phyloP scores from a whole-genome alignment of 1,140 invertebrate genomes.

The Macrostomum lignano region DNA sequence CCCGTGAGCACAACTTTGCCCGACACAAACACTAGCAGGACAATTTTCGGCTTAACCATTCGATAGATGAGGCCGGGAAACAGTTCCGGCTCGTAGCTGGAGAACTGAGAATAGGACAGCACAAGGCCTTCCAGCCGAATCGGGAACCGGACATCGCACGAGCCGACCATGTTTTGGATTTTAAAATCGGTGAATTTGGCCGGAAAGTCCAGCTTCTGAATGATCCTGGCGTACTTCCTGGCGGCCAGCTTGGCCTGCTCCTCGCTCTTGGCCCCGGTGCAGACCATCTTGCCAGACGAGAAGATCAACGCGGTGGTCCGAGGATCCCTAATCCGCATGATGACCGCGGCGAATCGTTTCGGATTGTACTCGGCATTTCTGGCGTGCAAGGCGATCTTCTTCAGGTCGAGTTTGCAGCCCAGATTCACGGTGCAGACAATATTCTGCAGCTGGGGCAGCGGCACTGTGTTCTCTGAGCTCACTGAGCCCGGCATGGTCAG shows the following conservation, averaged over 20 bases:
- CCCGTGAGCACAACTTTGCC: slow-evolving; percentile 92
- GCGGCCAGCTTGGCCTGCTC: slow-evolving; percentile 80
- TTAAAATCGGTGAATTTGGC: slow-evolving; percentile 98
- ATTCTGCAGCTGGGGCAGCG: no score
- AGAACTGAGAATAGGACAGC: slow-evolving; percentile 75
- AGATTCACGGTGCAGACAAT: slow-evolving; percentile 89
- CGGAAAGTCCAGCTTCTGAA: slow-evolving; percentile 87
- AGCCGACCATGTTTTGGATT: slow-evolving; percentile 99
- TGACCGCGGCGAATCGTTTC: slow-evolving; percentile 95
- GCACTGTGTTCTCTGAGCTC: no score
- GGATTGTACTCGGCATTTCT: slow-evolving; percentile 99
- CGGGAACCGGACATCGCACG: slow-evolving; percentile 94
- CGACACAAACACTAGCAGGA: slow-evolving; percentile 89
- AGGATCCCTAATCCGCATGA: slow-evolving; percentile 94
- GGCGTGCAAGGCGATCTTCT: slow-evolving; percentile 82
- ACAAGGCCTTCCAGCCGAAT: slow-evolving; percentile 85
- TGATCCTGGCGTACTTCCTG: slow-evolving; percentile 90
- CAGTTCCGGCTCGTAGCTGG: slow-evolving; percentile 38
- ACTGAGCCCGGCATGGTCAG: no score
- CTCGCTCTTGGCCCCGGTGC: slow-evolving; percentile 96
- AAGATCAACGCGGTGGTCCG: slow-evolving; percentile 94
- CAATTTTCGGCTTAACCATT: slow-evolving; percentile 96
- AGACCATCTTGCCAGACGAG: slow-evolving; percentile 98
- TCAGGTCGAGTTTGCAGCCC: slow-evolving; percentile 37
- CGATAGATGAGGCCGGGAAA: slow-evolving; percentile 95